These are phyloP conservation scores for Scalopus aquaticus DNA, from an alignment of 2,113 vertebrate species.

Conservation along the genomic window DNA sequence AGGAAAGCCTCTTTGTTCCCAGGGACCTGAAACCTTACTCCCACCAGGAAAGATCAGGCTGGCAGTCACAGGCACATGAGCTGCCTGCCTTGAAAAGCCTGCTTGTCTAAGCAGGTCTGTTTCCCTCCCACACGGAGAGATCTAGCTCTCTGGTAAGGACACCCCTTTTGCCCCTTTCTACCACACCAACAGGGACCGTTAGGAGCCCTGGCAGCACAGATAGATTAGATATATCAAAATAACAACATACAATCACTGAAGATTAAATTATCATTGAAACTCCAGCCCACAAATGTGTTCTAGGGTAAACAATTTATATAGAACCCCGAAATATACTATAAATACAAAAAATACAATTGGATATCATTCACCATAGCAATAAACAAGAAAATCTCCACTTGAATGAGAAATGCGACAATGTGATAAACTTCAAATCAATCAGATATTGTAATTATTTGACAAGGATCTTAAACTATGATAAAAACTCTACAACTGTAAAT, in stretches of 20 bases:
- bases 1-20: background rate
- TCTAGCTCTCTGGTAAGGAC: background rate
- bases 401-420: background rate
- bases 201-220: background rate
- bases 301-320: background rate
- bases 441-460: background rate
- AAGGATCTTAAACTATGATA: background rate
- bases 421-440: background rate
- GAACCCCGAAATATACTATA: background rate
- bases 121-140: background rate
- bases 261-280: background rate
- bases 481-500: background rate
- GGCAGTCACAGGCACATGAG: background rate
- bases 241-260: background rate
- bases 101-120: background rate
- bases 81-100: background rate
- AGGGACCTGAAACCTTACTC: background rate
- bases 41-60: background rate
- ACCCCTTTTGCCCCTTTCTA: fast-evolving
- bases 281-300: background rate
- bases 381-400: background rate
- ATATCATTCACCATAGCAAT: background rate
- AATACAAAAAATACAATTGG: background rate
- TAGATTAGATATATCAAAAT: background rate
- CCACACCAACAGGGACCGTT: background rate